These are phyloP conservation scores for Gracilinanus agilis DNA, from an alignment of 2,113 vertebrate species.

Conservation along the genomic window DNA sequence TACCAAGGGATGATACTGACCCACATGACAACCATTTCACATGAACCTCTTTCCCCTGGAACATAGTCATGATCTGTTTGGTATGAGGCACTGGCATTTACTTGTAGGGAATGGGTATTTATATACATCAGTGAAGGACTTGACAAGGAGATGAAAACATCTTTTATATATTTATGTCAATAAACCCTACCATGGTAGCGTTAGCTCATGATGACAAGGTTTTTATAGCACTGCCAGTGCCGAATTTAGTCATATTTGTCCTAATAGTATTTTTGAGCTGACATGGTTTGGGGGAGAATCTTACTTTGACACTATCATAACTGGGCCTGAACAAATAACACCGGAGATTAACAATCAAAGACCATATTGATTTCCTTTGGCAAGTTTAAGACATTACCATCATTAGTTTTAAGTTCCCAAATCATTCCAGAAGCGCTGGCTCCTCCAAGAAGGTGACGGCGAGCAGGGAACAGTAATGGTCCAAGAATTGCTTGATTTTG, in stretches of 20 bases:
- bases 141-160: constrained; percentile 45
- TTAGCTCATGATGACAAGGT: constrained; percentile 38
- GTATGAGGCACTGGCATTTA: background rate
- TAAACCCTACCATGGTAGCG: constrained; percentile 62
- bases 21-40: background rate
- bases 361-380: constrained; percentile 58
- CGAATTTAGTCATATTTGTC: constrained; percentile 26
- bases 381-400: constrained; percentile 43
- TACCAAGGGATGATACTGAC: background rate
- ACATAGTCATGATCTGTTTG: background rate
- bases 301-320: constrained; percentile 58
- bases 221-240: constrained; percentile 56
- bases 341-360: constrained; percentile 52
- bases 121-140: constrained; percentile 54
- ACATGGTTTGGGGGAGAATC: constrained; percentile 22
- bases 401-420: constrained; percentile 37
- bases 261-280: constrained; percentile 52
- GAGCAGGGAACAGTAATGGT: background rate
- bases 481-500: constrained; percentile 48
- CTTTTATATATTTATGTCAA: constrained; percentile 52
- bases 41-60: background rate
- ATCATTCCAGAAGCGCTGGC: constrained; percentile 50
- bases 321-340: background rate
- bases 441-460: background rate
- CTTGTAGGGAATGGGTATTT: constrained; percentile 48